phyloP scores from a whole-genome alignment of 2,113 vertebrate species.

The Zosterops lateralis region DNA sequence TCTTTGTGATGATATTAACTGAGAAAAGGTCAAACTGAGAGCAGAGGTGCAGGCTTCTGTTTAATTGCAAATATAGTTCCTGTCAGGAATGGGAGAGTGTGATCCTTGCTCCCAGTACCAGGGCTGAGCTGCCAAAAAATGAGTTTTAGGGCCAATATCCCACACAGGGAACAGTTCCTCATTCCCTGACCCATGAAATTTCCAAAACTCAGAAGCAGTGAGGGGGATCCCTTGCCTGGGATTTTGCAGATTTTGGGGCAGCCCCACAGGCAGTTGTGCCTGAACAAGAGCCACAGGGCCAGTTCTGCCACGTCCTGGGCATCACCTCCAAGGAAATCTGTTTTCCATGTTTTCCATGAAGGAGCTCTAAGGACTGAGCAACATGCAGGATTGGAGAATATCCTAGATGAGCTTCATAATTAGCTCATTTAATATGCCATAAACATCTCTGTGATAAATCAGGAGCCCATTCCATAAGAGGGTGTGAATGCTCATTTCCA shows the following conservation, averaged over 20 bases:
- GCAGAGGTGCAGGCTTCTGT: background rate
- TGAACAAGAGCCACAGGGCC: background rate
- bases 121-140: background rate
- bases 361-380: background rate
- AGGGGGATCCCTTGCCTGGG: background rate
- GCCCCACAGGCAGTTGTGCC: background rate
- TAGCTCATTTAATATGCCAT: background rate
- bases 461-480: background rate
- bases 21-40: conserved; percentile 38
- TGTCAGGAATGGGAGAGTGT: background rate
- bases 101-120: background rate
- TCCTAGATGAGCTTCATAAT: background rate
- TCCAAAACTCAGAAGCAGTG: background rate
- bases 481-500: background rate
- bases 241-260: background rate
- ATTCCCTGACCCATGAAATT: background rate
- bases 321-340: background rate
- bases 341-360: background rate
- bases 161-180: background rate
- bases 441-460: background rate
- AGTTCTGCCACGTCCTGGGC: background rate
- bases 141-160: background rate
- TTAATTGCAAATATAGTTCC: conserved; percentile 28
- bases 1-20: conserved; percentile 13
- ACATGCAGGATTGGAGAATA: background rate